These are phyloP conservation scores for Uropsilus gracilis DNA, from an alignment of 2,113 vertebrate species.

Conservation along the genomic window DNA sequence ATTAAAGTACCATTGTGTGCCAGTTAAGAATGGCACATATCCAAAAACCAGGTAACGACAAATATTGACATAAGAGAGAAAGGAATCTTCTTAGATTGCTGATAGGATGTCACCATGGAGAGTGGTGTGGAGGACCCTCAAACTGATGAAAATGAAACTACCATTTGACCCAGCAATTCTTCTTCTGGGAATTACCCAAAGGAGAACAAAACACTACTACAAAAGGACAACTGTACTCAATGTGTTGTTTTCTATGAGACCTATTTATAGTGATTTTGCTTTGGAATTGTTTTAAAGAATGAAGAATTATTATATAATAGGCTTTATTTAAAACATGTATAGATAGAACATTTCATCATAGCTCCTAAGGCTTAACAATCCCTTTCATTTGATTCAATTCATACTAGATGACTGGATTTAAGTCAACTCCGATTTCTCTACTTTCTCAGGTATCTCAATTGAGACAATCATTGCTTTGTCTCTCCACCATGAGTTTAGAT, in stretches of 20 bases:
- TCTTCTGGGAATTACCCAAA: no score
- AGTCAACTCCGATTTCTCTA: neutral
- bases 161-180: no score
- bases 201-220: no score
- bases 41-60: no score
- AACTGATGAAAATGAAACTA: no score
- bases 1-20: no score
- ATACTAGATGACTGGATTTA: neutral
- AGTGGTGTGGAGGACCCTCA: no score
- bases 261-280: neutral
- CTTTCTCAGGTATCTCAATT: neutral
- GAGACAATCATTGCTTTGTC: neutral
- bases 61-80: no score
- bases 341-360: neutral
- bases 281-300: neutral
- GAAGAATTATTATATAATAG: neutral
- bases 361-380: neutral
- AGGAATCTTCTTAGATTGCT: no score
- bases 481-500: conserved; percentile 32
- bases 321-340: neutral
- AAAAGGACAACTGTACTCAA: no score
- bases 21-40: no score
- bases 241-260: neutral
- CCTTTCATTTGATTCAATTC: neutral
- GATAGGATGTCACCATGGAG: no score